Evolutionary conservation across 64 coral and sea anemone species (phyloP).

Genomic region (Montipora cactus): DNA sequence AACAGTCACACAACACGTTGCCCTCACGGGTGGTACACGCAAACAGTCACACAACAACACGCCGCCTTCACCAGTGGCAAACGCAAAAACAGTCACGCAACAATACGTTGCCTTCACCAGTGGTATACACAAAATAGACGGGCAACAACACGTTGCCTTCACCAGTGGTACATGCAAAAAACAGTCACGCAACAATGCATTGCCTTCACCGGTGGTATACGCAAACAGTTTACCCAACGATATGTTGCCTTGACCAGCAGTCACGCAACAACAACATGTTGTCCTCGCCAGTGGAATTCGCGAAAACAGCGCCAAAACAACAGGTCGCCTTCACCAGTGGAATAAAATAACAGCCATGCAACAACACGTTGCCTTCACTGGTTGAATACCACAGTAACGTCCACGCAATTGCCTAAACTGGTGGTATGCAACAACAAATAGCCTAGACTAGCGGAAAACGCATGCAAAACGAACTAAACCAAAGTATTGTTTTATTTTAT

Average conservation of each 20-base stretch:
- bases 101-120: neutral
- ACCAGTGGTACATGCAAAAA: neutral
- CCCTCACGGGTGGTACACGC: neutral
- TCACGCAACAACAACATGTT: neutral
- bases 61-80: neutral
- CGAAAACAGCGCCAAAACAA: too few relatives aligned
- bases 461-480: neutral
- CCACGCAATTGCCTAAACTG: neutral
- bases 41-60: slow-evolving; percentile 6
- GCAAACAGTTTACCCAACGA: neutral
- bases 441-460: neutral
- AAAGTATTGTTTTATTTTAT: neutral
- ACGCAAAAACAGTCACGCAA: neutral
- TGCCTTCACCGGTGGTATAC: slow-evolving; percentile 14
- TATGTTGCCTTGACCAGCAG: neutral
- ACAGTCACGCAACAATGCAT: neutral
- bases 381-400: too few relatives aligned
- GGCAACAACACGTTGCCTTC: neutral
- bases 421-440: neutral
- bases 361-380: too few relatives aligned
- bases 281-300: too few relatives aligned
- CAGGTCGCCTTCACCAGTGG: too few relatives aligned
- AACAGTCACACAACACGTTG: neutral
- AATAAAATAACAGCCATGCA: too few relatives aligned
- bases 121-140: neutral